Conservation (phyloP, 1,140 invertebrate species). For the Sminthurinus signatus region DNA sequence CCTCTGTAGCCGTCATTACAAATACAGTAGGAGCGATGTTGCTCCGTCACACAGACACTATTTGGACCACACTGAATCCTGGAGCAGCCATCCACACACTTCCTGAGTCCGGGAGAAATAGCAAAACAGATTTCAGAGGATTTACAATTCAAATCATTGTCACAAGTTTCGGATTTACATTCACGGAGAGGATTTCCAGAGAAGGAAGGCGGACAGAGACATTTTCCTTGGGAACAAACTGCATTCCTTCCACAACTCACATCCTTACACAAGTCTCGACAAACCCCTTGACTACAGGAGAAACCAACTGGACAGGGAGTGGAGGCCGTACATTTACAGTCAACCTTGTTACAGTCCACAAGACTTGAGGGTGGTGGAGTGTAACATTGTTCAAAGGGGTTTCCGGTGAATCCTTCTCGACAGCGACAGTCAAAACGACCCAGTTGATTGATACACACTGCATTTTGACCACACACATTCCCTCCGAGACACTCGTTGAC, state of each 20-base stretch:
- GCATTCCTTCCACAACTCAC: constrained; percentile 73
- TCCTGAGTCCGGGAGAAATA: constrained; percentile 60
- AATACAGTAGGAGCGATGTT: constrained; percentile 75
- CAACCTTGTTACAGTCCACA: constrained; percentile 51
- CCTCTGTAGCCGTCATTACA: constrained; percentile 64
- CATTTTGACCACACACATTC: constrained; percentile 72
- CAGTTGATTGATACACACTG: constrained; percentile 78
- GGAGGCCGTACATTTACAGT: constrained; percentile 58
- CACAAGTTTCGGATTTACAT: constrained; percentile 60
- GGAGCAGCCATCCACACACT: constrained; percentile 75
- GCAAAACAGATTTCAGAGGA: constrained; percentile 79
- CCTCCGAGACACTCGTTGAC: constrained; percentile 64
- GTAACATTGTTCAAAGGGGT: constrained; percentile 71
- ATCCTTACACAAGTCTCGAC: constrained; percentile 64
- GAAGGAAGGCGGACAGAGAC: constrained; percentile 69
- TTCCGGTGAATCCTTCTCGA: constrained; percentile 69
- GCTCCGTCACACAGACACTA: constrained; percentile 71
- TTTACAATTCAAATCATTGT: constrained; percentile 70
- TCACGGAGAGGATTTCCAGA: constrained; percentile 65
- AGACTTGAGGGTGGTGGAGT: constrained; percentile 49
- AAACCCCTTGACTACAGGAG: constrained; percentile 60
- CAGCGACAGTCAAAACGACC: constrained; percentile 79
- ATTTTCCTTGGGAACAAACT: constrained; percentile 68
- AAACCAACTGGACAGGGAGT: constrained; percentile 67
- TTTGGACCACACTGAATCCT: constrained; percentile 85